A percentile compares a stretch with the other conserved stretches of the same genome.
Conservation (phyloP, 2,797 vertebrate species). For the Rachycentron canadum region DNA sequence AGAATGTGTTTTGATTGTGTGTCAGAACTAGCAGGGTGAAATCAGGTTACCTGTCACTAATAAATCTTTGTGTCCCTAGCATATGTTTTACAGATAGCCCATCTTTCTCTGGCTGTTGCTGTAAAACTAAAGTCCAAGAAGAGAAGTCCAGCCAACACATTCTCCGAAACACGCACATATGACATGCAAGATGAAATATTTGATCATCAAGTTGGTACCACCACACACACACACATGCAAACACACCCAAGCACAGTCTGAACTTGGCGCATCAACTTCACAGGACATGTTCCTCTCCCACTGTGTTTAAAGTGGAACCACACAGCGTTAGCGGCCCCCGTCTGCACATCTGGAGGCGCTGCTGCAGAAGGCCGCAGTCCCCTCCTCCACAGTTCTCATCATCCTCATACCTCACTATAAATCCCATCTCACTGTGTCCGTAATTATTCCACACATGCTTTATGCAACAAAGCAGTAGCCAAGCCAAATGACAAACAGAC, state of each 20-base stretch:
- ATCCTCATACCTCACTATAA: constrained; percentile 74
- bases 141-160: constrained; percentile 60
- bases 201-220: constrained; percentile 62
- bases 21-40: constrained; percentile 70
- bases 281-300: constrained; percentile 70
- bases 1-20: constrained; percentile 67
- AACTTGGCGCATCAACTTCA: constrained; percentile 68
- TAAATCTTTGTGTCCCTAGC: constrained; percentile 67
- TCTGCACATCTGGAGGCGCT: constrained; percentile 76
- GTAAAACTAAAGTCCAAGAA: constrained; percentile 58
- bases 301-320: constrained; percentile 79
- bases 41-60: constrained; percentile 73
- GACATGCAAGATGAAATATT: constrained; percentile 68
- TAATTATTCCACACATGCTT: constrained; percentile 83
- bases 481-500: constrained; percentile 88
- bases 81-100: constrained; percentile 74
- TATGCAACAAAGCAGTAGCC: constrained; percentile 85
- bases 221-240: constrained; percentile 21
- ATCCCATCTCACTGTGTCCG: constrained; percentile 78
- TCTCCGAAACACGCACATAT: constrained; percentile 56
- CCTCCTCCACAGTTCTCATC: constrained; percentile 54
- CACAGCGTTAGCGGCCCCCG: constrained; percentile 44
- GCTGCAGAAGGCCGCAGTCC: constrained; percentile 53
- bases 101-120: constrained; percentile 64
- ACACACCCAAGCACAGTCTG: constrained; percentile 30